phyloP scores from a whole-genome alignment of 53 echinoderm and acorn worm species.

The Actinopyga echinites region DNA sequence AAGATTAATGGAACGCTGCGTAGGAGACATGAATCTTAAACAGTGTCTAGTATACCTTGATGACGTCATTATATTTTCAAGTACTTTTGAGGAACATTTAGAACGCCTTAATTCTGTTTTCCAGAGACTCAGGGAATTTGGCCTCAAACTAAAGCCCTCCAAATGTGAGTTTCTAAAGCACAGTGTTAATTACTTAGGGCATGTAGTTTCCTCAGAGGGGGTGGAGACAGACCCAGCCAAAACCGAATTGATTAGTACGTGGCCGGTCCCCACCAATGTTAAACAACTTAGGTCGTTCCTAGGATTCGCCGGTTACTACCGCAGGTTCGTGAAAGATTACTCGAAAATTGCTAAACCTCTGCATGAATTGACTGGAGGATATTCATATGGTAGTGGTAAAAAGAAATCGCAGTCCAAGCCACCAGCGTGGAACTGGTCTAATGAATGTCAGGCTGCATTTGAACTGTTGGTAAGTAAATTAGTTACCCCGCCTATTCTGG shows the following conservation, averaged over 20 bases:
- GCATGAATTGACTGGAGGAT: conserved; percentile 39
- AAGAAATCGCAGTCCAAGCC: neutral
- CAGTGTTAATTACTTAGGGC: conserved; percentile 56
- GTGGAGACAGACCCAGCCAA: conserved; percentile 55
- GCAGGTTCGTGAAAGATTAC: conserved; percentile 38
- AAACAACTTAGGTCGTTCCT: conserved; percentile 54
- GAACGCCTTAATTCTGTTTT: conserved; percentile 47
- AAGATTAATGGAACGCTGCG: conserved; percentile 50
- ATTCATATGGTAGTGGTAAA: neutral
- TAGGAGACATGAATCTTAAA: conserved; percentile 47
- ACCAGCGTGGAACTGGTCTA: neutral
- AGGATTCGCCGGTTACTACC: conserved; percentile 55
- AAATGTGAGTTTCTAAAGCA: conserved; percentile 54
- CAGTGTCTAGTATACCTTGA: conserved; percentile 52
- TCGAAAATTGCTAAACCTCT: conserved; percentile 55
- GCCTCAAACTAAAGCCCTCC: conserved; percentile 51
- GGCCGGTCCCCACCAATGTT: conserved; percentile 50
- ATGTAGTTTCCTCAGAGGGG: conserved; percentile 46
- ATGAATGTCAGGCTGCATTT: neutral
- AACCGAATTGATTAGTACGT: conserved; percentile 33
- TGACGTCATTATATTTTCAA: conserved; percentile 44
- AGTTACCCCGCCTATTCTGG: neutral
- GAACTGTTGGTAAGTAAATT: neutral
- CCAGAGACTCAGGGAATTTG: conserved; percentile 28
- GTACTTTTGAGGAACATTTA: conserved; percentile 42